Evolutionary conservation across 2,113 vertebrate species (phyloP).

Genomic region (Vulpes vulpes): DNA sequence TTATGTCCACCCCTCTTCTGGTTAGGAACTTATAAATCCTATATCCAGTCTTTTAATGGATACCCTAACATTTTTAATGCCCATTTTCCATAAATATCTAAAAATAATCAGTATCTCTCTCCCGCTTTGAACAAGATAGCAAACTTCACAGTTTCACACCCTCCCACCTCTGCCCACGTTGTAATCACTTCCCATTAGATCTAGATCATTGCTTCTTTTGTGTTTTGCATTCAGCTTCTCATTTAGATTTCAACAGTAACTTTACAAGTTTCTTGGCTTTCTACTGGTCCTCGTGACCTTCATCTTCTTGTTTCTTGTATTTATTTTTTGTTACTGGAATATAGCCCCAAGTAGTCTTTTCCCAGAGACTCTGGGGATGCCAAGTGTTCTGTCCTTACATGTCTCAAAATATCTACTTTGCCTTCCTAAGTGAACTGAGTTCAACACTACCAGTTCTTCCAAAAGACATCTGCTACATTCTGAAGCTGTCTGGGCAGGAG

Average conservation of each 20-base stretch:
- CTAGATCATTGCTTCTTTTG: background rate
- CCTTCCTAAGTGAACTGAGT: background rate
- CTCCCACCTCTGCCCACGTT: background rate
- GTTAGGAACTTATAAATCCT: background rate
- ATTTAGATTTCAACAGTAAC: background rate
- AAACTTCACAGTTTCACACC: background rate
- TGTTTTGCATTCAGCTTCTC: background rate
- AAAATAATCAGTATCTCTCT: background rate
- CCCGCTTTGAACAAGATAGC: background rate
- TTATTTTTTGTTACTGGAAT: background rate
- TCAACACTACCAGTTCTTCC: background rate
- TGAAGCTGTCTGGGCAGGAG: background rate
- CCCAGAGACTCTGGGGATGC: background rate
- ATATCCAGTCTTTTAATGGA: background rate
- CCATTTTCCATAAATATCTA: background rate
- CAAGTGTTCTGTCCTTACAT: background rate
- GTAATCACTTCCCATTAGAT: background rate
- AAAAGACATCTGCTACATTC: background rate
- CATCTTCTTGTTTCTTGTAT: background rate
- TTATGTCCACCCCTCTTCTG: background rate
- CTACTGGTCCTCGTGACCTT: background rate
- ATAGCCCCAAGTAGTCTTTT: background rate
- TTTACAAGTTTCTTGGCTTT: background rate
- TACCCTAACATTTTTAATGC: background rate
- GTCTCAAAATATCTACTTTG: background rate